Conservation (phyloP, 2,888 invertebrate species). For the Drosophila robusta region DNA sequence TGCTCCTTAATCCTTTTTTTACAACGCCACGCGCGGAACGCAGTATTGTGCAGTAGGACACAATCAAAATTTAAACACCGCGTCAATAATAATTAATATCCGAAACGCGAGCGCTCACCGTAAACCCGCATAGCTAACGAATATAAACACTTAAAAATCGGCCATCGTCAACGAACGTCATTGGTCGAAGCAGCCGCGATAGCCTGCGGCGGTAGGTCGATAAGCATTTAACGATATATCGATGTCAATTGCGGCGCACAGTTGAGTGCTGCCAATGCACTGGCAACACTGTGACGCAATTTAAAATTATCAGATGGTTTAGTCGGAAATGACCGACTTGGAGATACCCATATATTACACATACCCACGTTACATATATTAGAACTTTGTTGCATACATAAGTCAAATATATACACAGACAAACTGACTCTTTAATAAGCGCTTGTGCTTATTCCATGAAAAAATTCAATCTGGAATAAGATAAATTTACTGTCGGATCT, state of each 20-base stretch:
- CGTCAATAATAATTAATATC: constrained; percentile 14
- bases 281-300: constrained; percentile 19
- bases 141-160: constrained; percentile 42
- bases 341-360: too few relatives aligned
- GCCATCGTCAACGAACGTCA: constrained; percentile 35
- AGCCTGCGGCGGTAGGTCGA: constrained; percentile 8
- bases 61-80: constrained; percentile 16
- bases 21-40: constrained; percentile 5
- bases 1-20: constrained; percentile 16
- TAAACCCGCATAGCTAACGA: constrained; percentile 44
- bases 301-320: not conserved
- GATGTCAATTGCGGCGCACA: not conserved
- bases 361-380: too few relatives aligned
- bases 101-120: constrained; percentile 35
- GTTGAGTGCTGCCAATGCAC: not conserved
- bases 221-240: not conserved
- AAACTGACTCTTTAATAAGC: too few relatives aligned
- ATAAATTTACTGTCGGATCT: too few relatives aligned
- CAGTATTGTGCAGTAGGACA: not conserved
- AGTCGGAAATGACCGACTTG: too few relatives aligned
- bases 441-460: too few relatives aligned
- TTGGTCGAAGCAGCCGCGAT: constrained; percentile 19
- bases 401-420: too few relatives aligned
- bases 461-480: too few relatives aligned
- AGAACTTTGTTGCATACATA: too few relatives aligned